A percentile compares a stretch with the other conserved stretches of the same genome.
Evolutionary conservation across 1,140 invertebrate species (phyloP).

Genomic region (Arion vulgaris): DNA sequence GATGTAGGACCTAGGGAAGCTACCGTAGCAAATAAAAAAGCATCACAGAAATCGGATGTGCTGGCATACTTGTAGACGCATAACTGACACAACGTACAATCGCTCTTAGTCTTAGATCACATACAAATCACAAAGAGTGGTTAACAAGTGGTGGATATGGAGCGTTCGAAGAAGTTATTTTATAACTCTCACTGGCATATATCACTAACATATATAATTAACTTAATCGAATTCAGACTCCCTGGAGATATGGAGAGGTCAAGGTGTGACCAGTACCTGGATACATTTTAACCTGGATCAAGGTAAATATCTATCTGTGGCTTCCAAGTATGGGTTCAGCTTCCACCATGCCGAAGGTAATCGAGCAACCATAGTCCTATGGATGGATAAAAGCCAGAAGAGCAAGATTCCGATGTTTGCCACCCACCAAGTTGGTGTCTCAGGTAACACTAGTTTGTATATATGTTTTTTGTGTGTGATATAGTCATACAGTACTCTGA

Average conservation of each 20-base stretch:
- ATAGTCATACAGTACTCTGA: too few species aligned
- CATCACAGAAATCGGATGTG: too few species aligned
- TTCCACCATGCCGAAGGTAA: constrained; percentile 89
- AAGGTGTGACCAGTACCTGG: background rate
- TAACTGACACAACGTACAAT: too few species aligned
- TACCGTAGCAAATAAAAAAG: too few species aligned
- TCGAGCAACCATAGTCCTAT: constrained; percentile 84
- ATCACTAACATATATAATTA: too few species aligned
- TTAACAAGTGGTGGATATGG: too few species aligned
- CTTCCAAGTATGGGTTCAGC: constrained; percentile 81
- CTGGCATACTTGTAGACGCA: too few species aligned
- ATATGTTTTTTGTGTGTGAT: background rate
- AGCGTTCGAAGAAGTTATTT: too few species aligned
- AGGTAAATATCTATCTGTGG: constrained; percentile 47
- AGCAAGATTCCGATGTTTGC: constrained; percentile 84
- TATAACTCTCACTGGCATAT: too few species aligned
- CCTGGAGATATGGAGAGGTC: background rate
- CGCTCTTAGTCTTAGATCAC: too few species aligned
- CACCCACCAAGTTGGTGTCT: constrained; percentile 82
- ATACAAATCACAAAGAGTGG: too few species aligned
- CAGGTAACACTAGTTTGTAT: constrained; percentile 50
- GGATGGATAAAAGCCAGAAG: constrained; percentile 79
- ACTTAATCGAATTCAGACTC: constrained; percentile 3
- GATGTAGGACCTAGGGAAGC: too few species aligned
- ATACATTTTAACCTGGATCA: background rate